Percentiles rank a stretch among this genome's conserved stretches.
Conservation (phyloP, 2,888 invertebrate genomes). For the Argyresthia albistria region DNA sequence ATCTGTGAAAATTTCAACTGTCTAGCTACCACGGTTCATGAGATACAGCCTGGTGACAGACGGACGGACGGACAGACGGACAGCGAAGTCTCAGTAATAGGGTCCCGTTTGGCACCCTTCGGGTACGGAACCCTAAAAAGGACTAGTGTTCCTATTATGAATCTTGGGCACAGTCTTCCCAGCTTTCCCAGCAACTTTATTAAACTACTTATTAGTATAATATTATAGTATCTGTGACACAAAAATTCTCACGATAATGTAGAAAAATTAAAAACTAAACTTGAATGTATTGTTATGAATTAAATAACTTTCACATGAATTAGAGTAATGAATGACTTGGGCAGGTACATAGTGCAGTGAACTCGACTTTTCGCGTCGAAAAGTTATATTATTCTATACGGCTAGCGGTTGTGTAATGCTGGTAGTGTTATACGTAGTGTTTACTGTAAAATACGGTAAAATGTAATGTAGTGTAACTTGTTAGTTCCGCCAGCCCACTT, state of each 20-base stretch:
- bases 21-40: no score
- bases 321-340: neutral
- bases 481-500: constrained; percentile 57
- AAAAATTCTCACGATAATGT: neutral
- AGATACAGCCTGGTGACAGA: no score
- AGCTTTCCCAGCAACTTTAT: no score
- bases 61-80: no score
- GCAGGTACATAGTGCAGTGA: neutral
- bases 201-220: no score
- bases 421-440: constrained; percentile 20
- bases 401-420: constrained; percentile 20
- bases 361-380: neutral
- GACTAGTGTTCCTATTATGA: no score
- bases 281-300: constrained; percentile 15
- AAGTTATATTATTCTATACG: neutral
- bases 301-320: constrained; percentile 23
- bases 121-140: no score
- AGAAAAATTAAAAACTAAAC: constrained; percentile 13
- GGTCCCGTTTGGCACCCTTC: no score
- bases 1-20: no score
- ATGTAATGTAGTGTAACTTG: constrained; percentile 33
- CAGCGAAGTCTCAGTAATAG: no score
- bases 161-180: no score
- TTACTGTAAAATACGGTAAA: constrained; percentile 52
- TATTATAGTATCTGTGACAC: no score